Percentiles rank a stretch among this genome's conserved stretches.
Conservation (phyloP, 2,113 vertebrate genomes). For the Tonatia bakeri region DNA sequence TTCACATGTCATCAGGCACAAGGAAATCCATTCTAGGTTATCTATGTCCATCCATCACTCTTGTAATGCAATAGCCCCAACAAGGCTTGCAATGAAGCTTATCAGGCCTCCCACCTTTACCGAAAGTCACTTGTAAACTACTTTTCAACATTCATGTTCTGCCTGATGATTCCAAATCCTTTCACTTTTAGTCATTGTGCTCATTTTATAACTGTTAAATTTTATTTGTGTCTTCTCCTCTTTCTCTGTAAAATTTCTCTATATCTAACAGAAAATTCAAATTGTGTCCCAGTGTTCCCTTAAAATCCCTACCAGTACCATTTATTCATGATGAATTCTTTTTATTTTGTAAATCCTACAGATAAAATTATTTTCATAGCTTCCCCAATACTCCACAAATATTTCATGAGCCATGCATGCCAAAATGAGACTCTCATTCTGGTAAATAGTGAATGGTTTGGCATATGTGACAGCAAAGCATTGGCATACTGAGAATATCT, state of each 20-base stretch:
- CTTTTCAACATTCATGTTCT: neutral
- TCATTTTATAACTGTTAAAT: neutral
- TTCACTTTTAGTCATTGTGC: neutral
- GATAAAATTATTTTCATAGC: conserved; percentile 44
- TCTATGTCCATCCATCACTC: neutral
- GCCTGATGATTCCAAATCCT: neutral
- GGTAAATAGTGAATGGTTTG: conserved; percentile 3
- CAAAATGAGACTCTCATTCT: conserved; percentile 34
- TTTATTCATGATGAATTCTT: neutral
- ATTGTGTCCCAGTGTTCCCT: neutral
- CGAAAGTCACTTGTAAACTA: neutral
- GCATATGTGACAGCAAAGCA: neutral
- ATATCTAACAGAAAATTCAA: conserved; percentile 38
- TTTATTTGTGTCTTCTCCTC: neutral
- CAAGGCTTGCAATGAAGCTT: neutral
- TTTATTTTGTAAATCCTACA: neutral
- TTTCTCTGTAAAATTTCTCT: neutral
- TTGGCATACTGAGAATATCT: conserved; percentile 36
- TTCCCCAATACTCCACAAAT: conserved; percentile 45
- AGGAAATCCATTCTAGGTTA: neutral
- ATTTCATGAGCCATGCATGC: conserved; percentile 48
- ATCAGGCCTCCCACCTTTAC: neutral
- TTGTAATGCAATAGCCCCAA: neutral
- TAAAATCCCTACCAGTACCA: neutral
- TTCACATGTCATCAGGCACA: neutral